These are phyloP conservation scores for Gallinago stenura DNA, from an alignment of 2,797 vertebrate genomes.

Conservation along the genomic window DNA sequence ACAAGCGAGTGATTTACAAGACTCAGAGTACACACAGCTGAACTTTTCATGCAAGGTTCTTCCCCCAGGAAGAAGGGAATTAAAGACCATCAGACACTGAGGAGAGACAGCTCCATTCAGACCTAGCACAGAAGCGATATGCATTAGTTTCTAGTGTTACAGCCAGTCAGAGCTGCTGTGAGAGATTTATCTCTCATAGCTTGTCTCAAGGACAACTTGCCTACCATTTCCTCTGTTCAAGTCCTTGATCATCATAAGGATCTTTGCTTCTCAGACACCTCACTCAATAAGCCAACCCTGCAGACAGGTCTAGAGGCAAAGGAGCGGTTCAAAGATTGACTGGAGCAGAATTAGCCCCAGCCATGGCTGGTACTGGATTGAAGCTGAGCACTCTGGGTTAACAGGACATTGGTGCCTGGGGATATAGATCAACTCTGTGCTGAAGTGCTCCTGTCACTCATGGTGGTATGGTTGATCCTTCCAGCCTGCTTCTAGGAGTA, in stretches of 20 bases:
- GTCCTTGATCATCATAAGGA: background rate
- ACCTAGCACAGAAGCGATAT: background rate
- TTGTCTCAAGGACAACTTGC: background rate
- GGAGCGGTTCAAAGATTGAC: background rate
- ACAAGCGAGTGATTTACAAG: background rate
- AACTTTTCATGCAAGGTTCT: background rate
- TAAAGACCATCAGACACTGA: background rate
- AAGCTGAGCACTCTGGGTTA: background rate
- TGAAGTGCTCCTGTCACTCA: background rate
- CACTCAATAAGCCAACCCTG: background rate
- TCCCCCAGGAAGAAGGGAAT: background rate
- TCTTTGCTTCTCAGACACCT: background rate
- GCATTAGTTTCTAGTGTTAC: background rate
- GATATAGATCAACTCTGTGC: background rate
- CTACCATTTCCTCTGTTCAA: background rate
- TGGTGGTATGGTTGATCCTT: background rate
- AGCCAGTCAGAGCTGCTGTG: background rate
- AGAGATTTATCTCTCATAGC: background rate
- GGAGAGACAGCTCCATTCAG: background rate
- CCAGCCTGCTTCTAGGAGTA: background rate
- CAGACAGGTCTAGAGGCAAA: background rate
- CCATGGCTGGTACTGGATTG: background rate
- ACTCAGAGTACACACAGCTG: background rate
- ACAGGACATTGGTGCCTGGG: background rate
- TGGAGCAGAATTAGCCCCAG: background rate